Percentiles rank a stretch among this genome's conserved stretches.
phyloP scores from a whole-genome alignment of 2,113 vertebrate genomes.

The Chaetodon auriga region DNA sequence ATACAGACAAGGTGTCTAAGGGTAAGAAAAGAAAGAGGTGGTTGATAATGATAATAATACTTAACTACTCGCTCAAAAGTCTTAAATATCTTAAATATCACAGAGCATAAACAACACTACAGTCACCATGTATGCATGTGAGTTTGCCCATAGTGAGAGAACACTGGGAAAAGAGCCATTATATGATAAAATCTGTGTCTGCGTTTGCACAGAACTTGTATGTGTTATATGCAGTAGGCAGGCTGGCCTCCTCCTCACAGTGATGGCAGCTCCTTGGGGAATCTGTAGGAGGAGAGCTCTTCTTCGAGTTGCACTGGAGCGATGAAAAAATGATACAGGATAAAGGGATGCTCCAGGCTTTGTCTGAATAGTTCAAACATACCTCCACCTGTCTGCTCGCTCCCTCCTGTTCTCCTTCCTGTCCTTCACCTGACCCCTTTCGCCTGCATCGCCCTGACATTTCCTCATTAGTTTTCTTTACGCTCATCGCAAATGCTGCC shows the following conservation, averaged over 20 bases:
- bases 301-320: constrained; percentile 32
- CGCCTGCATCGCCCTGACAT: not conserved
- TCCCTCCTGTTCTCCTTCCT: not conserved
- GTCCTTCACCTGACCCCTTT: not conserved
- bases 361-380: constrained; percentile 51
- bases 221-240: constrained; percentile 58
- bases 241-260: constrained; percentile 60
- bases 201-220: constrained; percentile 23
- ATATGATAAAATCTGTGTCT: constrained; percentile 31
- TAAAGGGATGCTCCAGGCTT: constrained; percentile 38
- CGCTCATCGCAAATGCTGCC: constrained; percentile 3
- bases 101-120: not conserved
- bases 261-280: constrained; percentile 62
- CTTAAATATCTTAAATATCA: not conserved
- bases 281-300: constrained; percentile 69
- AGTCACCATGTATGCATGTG: not conserved
- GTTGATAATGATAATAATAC: not conserved
- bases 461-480: not conserved
- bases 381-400: constrained; percentile 25
- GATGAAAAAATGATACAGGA: constrained; percentile 34
- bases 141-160: not conserved
- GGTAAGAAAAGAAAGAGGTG: not conserved
- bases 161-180: constrained; percentile 5
- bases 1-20: constrained; percentile 94
- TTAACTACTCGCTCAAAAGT: no score